Base-by-base conservation (phyloP, 2,888 invertebrate genomes). In the Arge pagana region DNA sequence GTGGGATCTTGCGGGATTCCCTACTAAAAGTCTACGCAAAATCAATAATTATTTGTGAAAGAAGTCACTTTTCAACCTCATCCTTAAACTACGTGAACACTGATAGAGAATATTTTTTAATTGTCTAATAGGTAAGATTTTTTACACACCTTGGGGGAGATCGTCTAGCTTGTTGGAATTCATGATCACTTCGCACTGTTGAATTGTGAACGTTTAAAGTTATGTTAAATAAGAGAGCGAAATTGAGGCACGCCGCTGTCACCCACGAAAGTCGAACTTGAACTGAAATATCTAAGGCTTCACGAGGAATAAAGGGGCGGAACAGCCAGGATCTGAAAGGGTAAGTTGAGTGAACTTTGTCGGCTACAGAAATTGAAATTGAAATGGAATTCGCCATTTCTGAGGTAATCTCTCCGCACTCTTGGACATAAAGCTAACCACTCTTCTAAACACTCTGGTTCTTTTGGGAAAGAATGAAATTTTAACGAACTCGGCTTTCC, bases 21-120 rank as follows among this genome's bases (percentile, higher is more conserved):
- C 3, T 42, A 50, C 35, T 41, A 33, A 42, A 50, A 33, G 42
- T 26, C 24, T 35, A 33, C 11, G 50, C 42, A 50, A 50, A 50
- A 35, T 48, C 35, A 48, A 48, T 19, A 48, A 33, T 48, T 23
- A 35, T 10, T 42, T 42, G 41, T 35, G 15, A 50, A 40, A 10
- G 19, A 40, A 40, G 40, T 39, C 31, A 50, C 50, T 31, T 50
- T 49, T 50, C 24, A 35, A 35, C 13, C 41, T 35, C 33, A 50
- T 42, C 42, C 41, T 50, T 42, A 50, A 19, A 50, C 26, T 41
- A 50, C 31, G 21, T 23, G 35, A 50, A 24, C 35, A 50, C 10
- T 21, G 42, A 42, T 33, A 42, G 42, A 33, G 24, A 42, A 10
- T 42, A 33, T 50, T 50, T 16, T 50, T 50, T 11, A 30, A 50